Evolutionary conservation across 2,113 vertebrate species (phyloP).

Genomic region (Brevimyrus niger): DNA sequence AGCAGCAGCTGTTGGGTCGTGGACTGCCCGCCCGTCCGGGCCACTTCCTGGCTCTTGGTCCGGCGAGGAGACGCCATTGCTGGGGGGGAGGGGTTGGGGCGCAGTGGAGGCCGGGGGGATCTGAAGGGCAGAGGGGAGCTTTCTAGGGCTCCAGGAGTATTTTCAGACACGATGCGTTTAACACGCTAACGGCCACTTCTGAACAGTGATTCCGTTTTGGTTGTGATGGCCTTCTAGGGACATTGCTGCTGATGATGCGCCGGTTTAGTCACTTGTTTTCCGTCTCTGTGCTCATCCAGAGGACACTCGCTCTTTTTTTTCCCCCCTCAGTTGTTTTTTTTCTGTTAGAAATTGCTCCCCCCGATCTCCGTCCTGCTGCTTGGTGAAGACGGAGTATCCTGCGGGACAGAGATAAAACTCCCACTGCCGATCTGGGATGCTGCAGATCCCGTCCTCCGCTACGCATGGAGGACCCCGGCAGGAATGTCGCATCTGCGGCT

Average conservation of each 20-base stretch:
- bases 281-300: background rate
- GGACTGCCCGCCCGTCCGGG: background rate
- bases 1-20: background rate
- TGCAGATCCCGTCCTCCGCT: background rate
- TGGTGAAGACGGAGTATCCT: background rate
- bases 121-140: background rate
- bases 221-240: background rate
- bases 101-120: background rate
- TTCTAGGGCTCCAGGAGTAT: background rate
- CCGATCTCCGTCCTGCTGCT: background rate
- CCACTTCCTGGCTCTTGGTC: background rate
- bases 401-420: background rate
- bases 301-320: background rate
- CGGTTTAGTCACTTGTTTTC: background rate
- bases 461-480: background rate
- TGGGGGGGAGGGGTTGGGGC: background rate
- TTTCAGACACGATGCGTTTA: background rate
- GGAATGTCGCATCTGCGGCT: background rate
- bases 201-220: background rate
- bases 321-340: background rate
- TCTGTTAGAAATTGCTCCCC: background rate
- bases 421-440: background rate
- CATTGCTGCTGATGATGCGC: background rate
- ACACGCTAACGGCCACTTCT: background rate
- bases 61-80: background rate